Conservation (phyloP, 2,888 invertebrate genomes). For the Thymelicus sylvestris region DNA sequence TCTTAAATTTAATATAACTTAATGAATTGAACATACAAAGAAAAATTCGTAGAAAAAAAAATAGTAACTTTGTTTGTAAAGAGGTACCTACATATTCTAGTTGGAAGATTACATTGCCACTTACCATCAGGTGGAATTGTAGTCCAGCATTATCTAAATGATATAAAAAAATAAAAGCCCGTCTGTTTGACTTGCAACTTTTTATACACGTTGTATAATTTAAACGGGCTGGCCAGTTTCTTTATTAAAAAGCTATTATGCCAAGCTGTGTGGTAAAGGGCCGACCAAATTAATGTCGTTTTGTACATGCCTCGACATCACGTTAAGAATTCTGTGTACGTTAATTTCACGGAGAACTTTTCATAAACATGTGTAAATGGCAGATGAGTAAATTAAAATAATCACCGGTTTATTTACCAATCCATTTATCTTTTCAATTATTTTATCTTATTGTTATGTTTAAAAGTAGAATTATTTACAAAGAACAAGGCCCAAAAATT, state of each 20-base stretch:
- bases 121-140: too few species aligned
- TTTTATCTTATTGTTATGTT: background rate
- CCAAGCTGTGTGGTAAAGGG: conserved; percentile 9
- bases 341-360: conserved; percentile 7
- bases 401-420: background rate
- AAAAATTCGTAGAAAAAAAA: too few species aligned
- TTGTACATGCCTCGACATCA: background rate
- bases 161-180: too few species aligned
- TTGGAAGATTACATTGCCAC: too few species aligned
- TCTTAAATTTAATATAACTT: too few species aligned
- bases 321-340: background rate
- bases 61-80: too few species aligned
- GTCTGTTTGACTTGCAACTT: conserved; percentile 9
- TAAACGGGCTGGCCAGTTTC: background rate
- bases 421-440: background rate
- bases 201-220: conserved; percentile 9
- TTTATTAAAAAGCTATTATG: conserved; percentile 15
- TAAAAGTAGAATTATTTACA: too few species aligned
- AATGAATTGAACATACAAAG: too few species aligned
- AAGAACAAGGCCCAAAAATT: too few species aligned
- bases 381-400: background rate
- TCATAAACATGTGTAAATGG: conserved; percentile 4
- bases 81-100: too few species aligned
- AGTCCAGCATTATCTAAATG: too few species aligned
- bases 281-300: conserved; percentile 10